These are phyloP conservation scores for Myiopsitta monachus DNA, from an alignment of 2,113 vertebrate genomes.

Conservation along the genomic window DNA sequence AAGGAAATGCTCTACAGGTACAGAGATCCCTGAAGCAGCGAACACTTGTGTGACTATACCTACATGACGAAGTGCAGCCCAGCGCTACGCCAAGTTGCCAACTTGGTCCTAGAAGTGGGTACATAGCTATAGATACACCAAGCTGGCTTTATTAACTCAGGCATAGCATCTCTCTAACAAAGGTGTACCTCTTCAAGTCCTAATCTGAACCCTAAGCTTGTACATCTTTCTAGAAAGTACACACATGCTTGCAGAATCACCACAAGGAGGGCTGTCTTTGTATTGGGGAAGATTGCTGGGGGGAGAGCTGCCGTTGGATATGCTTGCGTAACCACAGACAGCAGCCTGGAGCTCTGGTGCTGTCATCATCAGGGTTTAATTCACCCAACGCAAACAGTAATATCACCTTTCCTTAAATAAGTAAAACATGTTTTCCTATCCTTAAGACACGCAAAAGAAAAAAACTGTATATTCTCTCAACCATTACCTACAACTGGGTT, in stretches of 20 bases:
- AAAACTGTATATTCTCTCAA: not conserved
- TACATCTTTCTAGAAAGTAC: not conserved
- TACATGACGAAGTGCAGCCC: not conserved
- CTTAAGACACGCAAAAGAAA: not conserved
- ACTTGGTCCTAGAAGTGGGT: accelerated
- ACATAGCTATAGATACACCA: not conserved
- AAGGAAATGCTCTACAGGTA: not conserved
- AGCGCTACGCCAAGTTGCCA: not conserved
- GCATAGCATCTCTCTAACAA: not conserved
- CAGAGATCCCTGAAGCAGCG: not conserved
- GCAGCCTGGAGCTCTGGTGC: not conserved
- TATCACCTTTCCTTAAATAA: not conserved
- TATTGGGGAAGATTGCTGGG: not conserved
- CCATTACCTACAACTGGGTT: no score
- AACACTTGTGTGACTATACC: not conserved
- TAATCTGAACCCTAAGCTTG: not conserved
- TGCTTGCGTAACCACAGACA: accelerated
- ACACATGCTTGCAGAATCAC: not conserved
- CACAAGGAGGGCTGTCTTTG: not conserved
- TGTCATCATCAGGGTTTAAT: not conserved
- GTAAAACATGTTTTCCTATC: not conserved
- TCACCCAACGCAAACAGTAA: not conserved
- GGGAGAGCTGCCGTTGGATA: not conserved
- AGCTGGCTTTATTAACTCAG: not conserved
- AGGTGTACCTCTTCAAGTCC: not conserved